Evolutionary conservation across 2,797 vertebrate genomes (phyloP), one percentile per base, ranked within the genome.

Genomic region (Eurystomus glaucurus): DNA sequence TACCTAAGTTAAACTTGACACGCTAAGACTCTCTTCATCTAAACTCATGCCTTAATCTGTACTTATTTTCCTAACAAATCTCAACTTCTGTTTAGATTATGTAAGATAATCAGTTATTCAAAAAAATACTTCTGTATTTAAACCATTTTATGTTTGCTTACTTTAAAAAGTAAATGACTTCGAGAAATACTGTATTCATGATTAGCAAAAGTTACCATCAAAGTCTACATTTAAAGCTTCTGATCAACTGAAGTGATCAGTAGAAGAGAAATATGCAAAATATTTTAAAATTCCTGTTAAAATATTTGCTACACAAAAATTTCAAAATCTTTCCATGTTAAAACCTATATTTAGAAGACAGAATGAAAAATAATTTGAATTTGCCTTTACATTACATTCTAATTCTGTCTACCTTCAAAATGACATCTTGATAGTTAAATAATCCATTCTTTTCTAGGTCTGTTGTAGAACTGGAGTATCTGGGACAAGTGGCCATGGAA

Each of bases 351-450:
- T 72, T 61, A 54, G 19, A 80, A 6, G 9, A 10, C 7, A 93
- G 22, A 85, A 71, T 14, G 7, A 87, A 68, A 45, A 74, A 57
- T 39, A 54, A 70, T 50, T 88, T 58, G 7, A 57, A 71, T 88
- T 90, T 71, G n/a, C 79, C 68, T 94, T 64, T 77, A 78, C 90
- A 90, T 33, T 75, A 61, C 28, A 81, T 84, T 89, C 33, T 45
- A 70, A 77, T 91, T 92, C 52, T 66, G 39, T 55, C 66, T 79
- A 33, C 51, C 52, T 84, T 88, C 41, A 92, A 77, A 96, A 85
- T 65, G 70, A 82, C 70, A 19, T 28, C 21, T 70, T 26, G 28
- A 51, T 58, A 84, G 65, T 74, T 85, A 95, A 90, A 85, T 41
- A 85, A 89, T 18, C 43, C 22, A 54, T 35, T 58, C n/a, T 58